A percentile compares a stretch with the other conserved stretches of the same genome.
Evolutionary conservation across 2,888 invertebrate species (phyloP).

Genomic region (Lycaena phlaeas): DNA sequence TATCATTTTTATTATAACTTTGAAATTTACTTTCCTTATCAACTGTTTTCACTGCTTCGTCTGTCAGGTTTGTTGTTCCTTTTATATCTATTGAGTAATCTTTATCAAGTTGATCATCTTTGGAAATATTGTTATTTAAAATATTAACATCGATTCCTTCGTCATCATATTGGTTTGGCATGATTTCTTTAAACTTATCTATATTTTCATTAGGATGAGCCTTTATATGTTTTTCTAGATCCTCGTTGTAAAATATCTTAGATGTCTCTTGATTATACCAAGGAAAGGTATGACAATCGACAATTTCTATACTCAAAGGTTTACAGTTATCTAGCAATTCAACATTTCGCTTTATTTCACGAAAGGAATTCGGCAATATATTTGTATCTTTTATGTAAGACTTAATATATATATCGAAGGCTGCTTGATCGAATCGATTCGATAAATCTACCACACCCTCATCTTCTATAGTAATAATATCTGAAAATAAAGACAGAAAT

Average conservation of each 20-base stretch:
- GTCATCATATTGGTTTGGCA: no score
- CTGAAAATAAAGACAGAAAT: not conserved
- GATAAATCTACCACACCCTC: not conserved
- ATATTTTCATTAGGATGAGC: not conserved
- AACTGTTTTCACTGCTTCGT: not conserved
- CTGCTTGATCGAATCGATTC: not conserved
- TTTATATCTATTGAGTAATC: not conserved
- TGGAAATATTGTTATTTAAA: no score
- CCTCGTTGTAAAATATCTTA: not conserved
- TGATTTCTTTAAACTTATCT: not conserved
- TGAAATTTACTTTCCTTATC: not conserved
- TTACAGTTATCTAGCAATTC: slow-evolving; percentile 18
- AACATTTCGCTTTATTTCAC: slow-evolving; percentile 18
- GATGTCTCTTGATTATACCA: no score
- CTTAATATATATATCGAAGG: slow-evolving; percentile 7
- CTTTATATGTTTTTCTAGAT: not conserved
- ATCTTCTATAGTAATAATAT: not conserved
- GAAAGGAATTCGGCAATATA: slow-evolving; percentile 18
- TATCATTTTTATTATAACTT: no score
- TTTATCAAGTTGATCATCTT: no score
- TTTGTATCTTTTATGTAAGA: slow-evolving; percentile 13
- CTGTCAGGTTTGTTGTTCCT: no score
- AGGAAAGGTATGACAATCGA: no score
- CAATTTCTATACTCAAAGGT: slow-evolving; percentile 18
- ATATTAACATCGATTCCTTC: not conserved